Percentiles rank a stretch among this genome's conserved stretches.
These are phyloP conservation scores for Ptilonorhynchus violaceus DNA, from an alignment of 2,113 vertebrate species.

Conservation along the genomic window DNA sequence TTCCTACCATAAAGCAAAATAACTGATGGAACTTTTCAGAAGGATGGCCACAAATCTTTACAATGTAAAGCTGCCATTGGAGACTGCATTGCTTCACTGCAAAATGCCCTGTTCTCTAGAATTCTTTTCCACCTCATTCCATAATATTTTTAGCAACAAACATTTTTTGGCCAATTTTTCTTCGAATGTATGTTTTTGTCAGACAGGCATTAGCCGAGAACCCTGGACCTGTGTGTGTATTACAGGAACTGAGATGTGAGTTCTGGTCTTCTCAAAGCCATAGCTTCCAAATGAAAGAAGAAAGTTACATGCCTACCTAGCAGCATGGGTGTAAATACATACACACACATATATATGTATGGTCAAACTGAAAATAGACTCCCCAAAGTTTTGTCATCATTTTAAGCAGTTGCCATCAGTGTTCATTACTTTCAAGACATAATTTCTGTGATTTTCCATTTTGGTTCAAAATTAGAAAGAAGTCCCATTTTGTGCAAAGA, in stretches of 20 bases:
- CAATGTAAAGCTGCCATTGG: background rate
- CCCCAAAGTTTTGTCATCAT: background rate
- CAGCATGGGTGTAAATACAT: background rate
- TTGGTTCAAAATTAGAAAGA: background rate
- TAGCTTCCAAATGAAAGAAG: background rate
- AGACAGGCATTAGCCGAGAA: background rate
- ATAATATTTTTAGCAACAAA: background rate
- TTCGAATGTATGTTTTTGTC: background rate
- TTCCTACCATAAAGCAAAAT: background rate
- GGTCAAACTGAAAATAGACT: background rate
- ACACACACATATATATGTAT: background rate
- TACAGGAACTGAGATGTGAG: background rate
- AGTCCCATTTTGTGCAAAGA: background rate
- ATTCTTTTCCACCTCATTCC: background rate
- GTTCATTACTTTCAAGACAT: background rate
- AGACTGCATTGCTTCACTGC: background rate
- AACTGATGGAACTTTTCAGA: background rate
- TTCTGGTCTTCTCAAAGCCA: background rate
- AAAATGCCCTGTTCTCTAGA: background rate
- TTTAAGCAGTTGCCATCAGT: background rate
- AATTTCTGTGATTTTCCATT: background rate
- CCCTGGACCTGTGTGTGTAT: background rate
- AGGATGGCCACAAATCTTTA: background rate
- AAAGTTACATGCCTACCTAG: background rate
- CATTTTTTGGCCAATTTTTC: background rate